Conservation (phyloP, 2,797 vertebrate genomes). For the Sebastes miniatus region DNA sequence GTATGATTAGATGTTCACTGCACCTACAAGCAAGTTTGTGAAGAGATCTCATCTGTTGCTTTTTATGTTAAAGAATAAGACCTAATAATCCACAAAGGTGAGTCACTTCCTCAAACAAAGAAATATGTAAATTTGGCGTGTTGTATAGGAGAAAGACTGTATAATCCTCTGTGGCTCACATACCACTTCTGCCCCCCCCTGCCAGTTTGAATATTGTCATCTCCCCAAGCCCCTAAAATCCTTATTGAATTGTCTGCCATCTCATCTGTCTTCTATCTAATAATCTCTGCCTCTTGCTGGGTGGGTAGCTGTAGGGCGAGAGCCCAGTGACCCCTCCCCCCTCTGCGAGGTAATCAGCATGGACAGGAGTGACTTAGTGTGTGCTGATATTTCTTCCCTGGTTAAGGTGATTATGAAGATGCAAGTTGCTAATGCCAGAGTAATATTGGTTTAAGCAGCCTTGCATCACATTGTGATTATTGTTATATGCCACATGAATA, state of each 20-base stretch:
- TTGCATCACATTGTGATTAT: background rate
- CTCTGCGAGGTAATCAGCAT: constrained; percentile 52
- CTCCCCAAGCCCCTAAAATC: constrained; percentile 59
- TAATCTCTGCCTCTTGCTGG: constrained; percentile 56
- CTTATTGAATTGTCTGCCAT: constrained; percentile 71
- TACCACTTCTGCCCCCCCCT: background rate
- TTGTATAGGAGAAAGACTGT: background rate
- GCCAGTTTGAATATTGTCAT: constrained; percentile 44
- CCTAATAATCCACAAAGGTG: background rate
- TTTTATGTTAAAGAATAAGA: background rate
- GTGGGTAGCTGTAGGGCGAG: constrained; percentile 34
- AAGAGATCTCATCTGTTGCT: background rate
- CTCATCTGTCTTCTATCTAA: constrained; percentile 71
- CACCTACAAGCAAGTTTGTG: background rate
- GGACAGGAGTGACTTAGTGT: constrained; percentile 59
- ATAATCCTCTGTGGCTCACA: background rate
- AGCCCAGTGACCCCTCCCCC: constrained; percentile 11
- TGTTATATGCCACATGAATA: background rate
- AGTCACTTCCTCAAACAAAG: background rate
- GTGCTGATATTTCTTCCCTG: constrained; percentile 61
- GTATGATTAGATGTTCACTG: background rate
- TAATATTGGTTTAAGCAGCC: constrained; percentile 25
- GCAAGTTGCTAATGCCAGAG: constrained; percentile 45
- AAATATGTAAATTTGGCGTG: background rate
- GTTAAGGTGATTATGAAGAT: constrained; percentile 60